A percentile compares a stretch with the other conserved stretches of the same genome.
Evolutionary conservation across 2,888 invertebrate species (phyloP).

Genomic region (Steinernema carpocapsae): DNA sequence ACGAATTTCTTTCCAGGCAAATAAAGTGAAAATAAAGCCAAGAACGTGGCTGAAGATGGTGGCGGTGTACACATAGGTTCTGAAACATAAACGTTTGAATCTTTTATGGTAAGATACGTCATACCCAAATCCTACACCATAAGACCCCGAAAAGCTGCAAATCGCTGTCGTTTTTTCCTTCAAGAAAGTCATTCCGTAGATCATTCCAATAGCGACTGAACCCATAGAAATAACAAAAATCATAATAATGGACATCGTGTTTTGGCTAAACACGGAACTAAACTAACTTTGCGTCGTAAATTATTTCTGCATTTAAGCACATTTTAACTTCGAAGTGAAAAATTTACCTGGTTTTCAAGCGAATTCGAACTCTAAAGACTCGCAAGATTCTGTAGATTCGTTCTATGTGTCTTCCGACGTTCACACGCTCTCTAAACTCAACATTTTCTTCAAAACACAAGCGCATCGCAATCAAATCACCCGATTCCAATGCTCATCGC

Average conservation of each 20-base stretch:
- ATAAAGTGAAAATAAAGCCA: background rate
- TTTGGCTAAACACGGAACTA: background rate
- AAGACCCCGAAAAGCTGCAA: constrained; percentile 1
- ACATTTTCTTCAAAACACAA: too few relatives aligned
- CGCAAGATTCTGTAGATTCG: too few relatives aligned
- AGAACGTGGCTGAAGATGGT: background rate
- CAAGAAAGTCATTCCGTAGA: background rate
- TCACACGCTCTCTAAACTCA: too few relatives aligned
- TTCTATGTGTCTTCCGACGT: too few relatives aligned
- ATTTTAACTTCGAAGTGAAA: background rate
- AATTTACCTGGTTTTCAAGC: background rate
- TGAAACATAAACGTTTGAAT: too few relatives aligned
- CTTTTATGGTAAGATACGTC: background rate
- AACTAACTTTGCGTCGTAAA: background rate
- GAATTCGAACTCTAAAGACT: background rate
- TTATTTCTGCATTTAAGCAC: background rate
- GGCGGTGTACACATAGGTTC: background rate
- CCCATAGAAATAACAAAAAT: background rate
- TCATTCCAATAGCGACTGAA: background rate
- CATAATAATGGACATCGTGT: background rate
- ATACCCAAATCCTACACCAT: too few relatives aligned
- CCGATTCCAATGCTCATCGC: too few relatives aligned
- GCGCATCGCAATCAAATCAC: too few relatives aligned
- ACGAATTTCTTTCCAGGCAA: background rate
- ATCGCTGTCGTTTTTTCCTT: background rate